phyloP scores from a whole-genome alignment of 2,888 invertebrate species.

The Melanargia galathea region DNA sequence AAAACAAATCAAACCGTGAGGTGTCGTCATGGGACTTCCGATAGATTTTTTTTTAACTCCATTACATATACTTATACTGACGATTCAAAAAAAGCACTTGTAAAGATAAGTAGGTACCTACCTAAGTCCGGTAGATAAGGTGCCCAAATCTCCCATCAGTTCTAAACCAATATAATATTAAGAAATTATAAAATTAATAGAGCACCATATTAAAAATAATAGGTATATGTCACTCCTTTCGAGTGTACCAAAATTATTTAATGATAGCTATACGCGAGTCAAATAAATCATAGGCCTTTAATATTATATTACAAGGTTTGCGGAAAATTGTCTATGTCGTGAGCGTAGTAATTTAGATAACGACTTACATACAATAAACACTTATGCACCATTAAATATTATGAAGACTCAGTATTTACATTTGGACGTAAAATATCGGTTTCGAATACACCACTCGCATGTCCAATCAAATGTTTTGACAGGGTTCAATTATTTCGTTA shows the following conservation, averaged over 20 bases:
- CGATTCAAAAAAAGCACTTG: too few species aligned
- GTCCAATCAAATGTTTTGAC: constrained; percentile 5
- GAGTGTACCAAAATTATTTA: constrained; percentile 43
- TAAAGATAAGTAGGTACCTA: too few species aligned
- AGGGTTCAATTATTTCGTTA: constrained; percentile 7
- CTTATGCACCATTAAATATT: constrained; percentile 26
- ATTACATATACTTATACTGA: too few species aligned
- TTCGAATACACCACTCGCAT: neutral
- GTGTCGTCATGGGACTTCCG: too few species aligned
- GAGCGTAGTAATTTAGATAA: constrained; percentile 36
- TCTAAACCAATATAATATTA: too few species aligned
- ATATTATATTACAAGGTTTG: constrained; percentile 25
- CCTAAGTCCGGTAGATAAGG: too few species aligned
- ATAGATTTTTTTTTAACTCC: too few species aligned
- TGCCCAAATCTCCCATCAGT: too few species aligned
- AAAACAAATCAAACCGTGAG: too few species aligned
- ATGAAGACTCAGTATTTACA: constrained; percentile 27
- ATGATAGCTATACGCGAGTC: constrained; percentile 38
- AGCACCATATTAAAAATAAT: too few species aligned
- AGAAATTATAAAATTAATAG: too few species aligned
- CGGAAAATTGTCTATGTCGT: constrained; percentile 29
- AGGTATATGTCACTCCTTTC: too few species aligned
- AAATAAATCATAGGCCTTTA: constrained; percentile 24
- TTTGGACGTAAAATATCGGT: constrained; percentile 15
- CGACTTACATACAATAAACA: constrained; percentile 27